These are phyloP conservation scores for Pantherophis vulpinus DNA, from an alignment of 2,797 vertebrate species.

Conservation along the genomic window DNA sequence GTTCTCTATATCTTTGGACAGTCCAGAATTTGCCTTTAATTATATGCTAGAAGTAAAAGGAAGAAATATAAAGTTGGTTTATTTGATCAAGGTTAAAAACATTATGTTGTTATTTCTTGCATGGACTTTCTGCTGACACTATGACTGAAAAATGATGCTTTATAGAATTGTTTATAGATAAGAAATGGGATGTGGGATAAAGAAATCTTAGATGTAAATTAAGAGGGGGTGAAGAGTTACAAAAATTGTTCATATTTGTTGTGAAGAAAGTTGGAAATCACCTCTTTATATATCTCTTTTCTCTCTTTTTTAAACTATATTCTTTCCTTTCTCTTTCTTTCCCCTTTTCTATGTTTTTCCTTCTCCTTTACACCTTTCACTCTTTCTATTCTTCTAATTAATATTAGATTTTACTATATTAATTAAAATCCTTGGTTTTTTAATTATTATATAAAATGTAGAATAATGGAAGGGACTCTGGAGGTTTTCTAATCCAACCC, in stretches of 20 bases:
- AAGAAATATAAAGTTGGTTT: not conserved
- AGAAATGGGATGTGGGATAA: not conserved
- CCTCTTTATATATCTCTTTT: not conserved
- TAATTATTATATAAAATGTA: no score
- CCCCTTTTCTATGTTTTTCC: not conserved
- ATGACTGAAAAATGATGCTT: not conserved
- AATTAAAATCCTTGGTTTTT: not conserved
- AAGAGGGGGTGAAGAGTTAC: not conserved
- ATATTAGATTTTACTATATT: not conserved
- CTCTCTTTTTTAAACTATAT: not conserved
- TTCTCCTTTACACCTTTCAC: not conserved
- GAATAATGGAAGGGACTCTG: no score
- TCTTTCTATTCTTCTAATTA: not conserved
- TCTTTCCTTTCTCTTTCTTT: not conserved
- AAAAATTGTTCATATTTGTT: not conserved
- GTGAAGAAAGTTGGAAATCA: not conserved
- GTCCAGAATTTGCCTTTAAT: not conserved
- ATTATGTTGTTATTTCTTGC: not conserved
- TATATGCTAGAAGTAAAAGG: not conserved
- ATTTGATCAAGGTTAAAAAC: not conserved
- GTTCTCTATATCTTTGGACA: not conserved
- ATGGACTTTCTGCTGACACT: not conserved
- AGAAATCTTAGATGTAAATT: not conserved
- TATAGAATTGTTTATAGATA: not conserved
- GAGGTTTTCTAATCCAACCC: no score